Base-by-base conservation (phyloP, 2,797 vertebrate species). In the Acridotheres tristis region DNA sequence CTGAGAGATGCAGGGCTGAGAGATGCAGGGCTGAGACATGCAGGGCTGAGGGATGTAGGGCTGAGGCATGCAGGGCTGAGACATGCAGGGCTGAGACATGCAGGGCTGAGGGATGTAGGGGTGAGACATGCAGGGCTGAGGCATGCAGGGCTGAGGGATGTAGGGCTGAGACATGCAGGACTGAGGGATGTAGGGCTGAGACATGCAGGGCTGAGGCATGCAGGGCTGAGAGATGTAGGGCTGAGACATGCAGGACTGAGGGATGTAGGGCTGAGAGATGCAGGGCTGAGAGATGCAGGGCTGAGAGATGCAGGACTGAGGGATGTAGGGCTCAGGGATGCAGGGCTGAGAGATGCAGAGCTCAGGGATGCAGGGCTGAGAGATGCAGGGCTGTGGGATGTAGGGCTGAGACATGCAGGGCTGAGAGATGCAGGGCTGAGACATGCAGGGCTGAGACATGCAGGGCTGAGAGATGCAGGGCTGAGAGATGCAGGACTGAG, bases 1-100 rank as follows among this genome's bases (percentile, higher is more conserved):
- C 13, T 71, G 10, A 0, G 2, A 5, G 53, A 34, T 42, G 4
- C 3, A 27, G 30, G 16, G 27, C 50, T 51, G 27, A 7, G 3
- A 4, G 47, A 30, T 30, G 20, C 15, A 20, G 19, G 19, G 40
- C 6, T 36, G 53, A 1, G 4, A 10, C 38, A 16, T 57, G 8
- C 19, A 34, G 53, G 51, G 21, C 40, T 40, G 40, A 6, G 42
- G 47, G 47, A 26, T 48, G 48, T 13, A 48, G 48, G 47, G 22
- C 34, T 68, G 20, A 1, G 3, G 10, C 34, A 30, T 45, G 14
- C 7, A 21, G 45, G 47, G 22, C 34, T 68, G 20, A 1, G 3
- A 7, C 34, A 38, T 45, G 14, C 7, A 21, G 45, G 13, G n/a
- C 13, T 51, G 14, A 1, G 5, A 15, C 13, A 17, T 61, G 18